Base-by-base conservation (phyloP, 2,113 vertebrate species). In the Marmota flaviventris region DNA sequence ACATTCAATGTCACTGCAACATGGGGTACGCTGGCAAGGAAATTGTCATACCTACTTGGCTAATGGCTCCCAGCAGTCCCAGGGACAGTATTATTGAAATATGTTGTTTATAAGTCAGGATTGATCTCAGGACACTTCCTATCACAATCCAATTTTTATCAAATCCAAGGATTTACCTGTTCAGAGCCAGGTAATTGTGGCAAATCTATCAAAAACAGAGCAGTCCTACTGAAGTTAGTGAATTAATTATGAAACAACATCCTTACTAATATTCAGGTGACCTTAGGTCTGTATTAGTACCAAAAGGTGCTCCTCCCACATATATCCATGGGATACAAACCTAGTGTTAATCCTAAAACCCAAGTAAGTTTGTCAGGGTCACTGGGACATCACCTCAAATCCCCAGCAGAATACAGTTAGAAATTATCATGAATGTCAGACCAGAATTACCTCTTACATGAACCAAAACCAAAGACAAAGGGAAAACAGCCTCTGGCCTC, bases 131-230 rank as follows among this genome's bases (percentile, higher is more conserved):
- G 58, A 91, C 22, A 72, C 18, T 76, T 69, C 18, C 10, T 63
- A 45, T 27, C 90, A 90, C 56, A 85, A 85, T 85, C 32, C 51
- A 93, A 24, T 72, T 89, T 84, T 93, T 65, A 91, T 76, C 77
- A 81, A 88, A 81, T 20, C 4, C 67, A 75, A 27, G 77, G 53
- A 4, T 51, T n/a, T 82, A 25, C 53, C 14, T 78, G 29, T 88
- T 93, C 42, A 76, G 32, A 89, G 58, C 39, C 86, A 89, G 17
- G 56, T 56, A 42, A 27, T 8, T 4, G 32, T 72, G 63, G 14
- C 34, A 87, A 78, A 93, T 90, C 32, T 79, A 56, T 83, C 53
- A 91, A 88, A 45, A 91, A 85, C 1, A 83, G 11, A 51, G 45
- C 10, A 72, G 18, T 51, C 25, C 8, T 93, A 82, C 82, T 89